Evolutionary conservation across 1,140 invertebrate species (phyloP).

Genomic region (Prorops nasuta): DNA sequence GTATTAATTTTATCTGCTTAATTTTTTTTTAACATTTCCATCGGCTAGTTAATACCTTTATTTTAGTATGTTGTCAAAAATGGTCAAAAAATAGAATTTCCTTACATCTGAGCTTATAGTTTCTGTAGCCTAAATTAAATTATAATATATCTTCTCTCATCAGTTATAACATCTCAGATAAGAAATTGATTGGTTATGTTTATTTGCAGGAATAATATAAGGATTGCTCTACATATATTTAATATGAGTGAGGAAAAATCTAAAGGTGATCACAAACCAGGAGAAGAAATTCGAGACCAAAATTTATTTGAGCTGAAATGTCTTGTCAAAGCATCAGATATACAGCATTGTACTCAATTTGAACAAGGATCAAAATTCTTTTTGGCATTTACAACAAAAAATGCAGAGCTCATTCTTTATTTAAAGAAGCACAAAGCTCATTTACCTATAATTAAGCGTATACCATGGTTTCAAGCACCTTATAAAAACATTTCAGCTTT

Average conservation of each 20-base stretch:
- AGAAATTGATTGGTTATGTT: too few relatives aligned
- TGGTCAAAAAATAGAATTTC: too few relatives aligned
- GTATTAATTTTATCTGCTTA: too few relatives aligned
- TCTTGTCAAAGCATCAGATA: conserved; percentile 48
- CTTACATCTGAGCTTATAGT: too few relatives aligned
- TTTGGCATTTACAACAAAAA: conserved; percentile 44
- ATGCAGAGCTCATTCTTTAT: conserved; percentile 46
- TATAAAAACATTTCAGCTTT: conserved; percentile 63
- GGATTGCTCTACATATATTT: too few relatives aligned
- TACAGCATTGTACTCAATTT: conserved; percentile 41
- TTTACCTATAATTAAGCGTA: conserved; percentile 62
- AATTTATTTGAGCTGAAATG: conserved; percentile 49
- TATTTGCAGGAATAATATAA: too few relatives aligned
- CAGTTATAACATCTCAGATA: too few relatives aligned
- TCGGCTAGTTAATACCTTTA: too few relatives aligned
- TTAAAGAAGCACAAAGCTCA: conserved; percentile 38
- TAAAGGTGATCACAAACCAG: conserved; percentile 16
- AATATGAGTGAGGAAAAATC: conserved; percentile 16
- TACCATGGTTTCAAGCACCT: conserved; percentile 66
- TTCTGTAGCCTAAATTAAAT: too few relatives aligned
- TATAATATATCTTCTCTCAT: too few relatives aligned
- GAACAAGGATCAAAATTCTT: conserved; percentile 43
- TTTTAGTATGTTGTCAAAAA: too few relatives aligned
- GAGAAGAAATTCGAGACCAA: conserved; percentile 28
- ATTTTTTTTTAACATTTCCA: too few relatives aligned